Conservation (phyloP, 2,888 invertebrate genomes). For the Erebia aethiops region DNA sequence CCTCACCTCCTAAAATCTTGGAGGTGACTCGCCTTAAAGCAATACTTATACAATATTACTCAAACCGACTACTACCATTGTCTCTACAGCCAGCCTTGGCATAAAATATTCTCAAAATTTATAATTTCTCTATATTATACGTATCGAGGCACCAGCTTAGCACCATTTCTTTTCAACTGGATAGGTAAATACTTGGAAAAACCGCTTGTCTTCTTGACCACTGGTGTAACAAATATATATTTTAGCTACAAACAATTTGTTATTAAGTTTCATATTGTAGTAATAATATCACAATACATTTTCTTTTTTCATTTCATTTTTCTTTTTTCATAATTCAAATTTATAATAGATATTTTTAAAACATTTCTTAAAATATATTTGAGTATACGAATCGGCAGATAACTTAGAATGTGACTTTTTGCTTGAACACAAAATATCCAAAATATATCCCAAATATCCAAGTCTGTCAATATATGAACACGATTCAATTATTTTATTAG, state of each 20-base stretch:
- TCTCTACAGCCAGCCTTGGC: neutral
- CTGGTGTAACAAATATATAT: conserved; percentile 7
- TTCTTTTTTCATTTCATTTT: too few species aligned
- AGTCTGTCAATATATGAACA: too few species aligned
- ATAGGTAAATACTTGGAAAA: neutral
- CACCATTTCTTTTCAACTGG: conserved; percentile 31
- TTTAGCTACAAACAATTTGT: conserved; percentile 14
- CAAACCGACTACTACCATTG: too few species aligned
- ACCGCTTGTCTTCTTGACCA: conserved; percentile 9
- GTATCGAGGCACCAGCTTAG: conserved; percentile 38
- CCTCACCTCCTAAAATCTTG: too few species aligned
- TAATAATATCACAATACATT: conserved; percentile 23
- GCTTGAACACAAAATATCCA: too few species aligned
- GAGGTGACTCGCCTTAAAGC: too few species aligned
- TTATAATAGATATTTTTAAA: neutral
- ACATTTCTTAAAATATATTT: neutral
- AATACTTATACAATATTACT: too few species aligned
- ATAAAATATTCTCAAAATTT: neutral
- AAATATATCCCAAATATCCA: too few species aligned
- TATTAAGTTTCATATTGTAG: neutral
- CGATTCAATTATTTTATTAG: too few species aligned
- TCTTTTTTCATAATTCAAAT: too few species aligned
- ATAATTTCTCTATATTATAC: neutral
- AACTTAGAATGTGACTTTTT: neutral
- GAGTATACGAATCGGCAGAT: conserved; percentile 7